These are phyloP conservation scores for Arge pagana DNA, from an alignment of 2,888 invertebrate genomes.

Conservation along the genomic window DNA sequence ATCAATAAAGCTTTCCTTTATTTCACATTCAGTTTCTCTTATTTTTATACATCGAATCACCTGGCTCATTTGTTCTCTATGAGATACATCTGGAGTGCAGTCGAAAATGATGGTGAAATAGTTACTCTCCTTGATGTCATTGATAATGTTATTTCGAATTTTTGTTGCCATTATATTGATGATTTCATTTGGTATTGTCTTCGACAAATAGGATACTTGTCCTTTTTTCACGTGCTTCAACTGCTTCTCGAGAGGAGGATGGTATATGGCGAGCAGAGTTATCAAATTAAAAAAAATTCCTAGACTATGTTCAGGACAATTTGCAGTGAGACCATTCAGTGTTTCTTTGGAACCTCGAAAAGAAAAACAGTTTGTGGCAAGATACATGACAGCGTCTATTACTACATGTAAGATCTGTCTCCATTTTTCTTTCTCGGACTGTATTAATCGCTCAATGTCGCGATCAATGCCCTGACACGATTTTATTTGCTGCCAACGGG, in stretches of 20 bases:
- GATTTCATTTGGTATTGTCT: constrained; percentile 40
- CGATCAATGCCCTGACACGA: constrained; percentile 34
- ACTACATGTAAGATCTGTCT: constrained; percentile 35
- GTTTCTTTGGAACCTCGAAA: constrained; percentile 31
- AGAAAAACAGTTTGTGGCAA: constrained; percentile 31
- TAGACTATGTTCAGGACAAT: constrained; percentile 27
- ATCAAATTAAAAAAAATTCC: constrained; percentile 37
- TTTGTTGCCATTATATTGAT: constrained; percentile 38
- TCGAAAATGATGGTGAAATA: constrained; percentile 43
- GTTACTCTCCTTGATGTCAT: constrained; percentile 32
- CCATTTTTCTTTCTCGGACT: constrained; percentile 29
- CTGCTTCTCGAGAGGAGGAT: constrained; percentile 26
- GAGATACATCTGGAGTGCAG: constrained; percentile 44
- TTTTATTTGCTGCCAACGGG: constrained; percentile 32
- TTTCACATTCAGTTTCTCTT: constrained; percentile 25
- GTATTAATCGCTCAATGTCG: constrained; percentile 33
- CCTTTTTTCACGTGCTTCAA: constrained; percentile 27
- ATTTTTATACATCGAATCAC: constrained; percentile 40
- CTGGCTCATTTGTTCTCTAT: constrained; percentile 43
- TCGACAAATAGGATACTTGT: constrained; percentile 40
- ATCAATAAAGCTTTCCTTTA: constrained; percentile 42
- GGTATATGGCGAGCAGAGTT: constrained; percentile 35
- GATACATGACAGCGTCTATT: constrained; percentile 38
- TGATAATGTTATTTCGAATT: constrained; percentile 29
- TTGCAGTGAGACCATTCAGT: constrained; percentile 28